Conservation (phyloP, 1,140 invertebrate species). For the Caenorhabditis brenneri region DNA sequence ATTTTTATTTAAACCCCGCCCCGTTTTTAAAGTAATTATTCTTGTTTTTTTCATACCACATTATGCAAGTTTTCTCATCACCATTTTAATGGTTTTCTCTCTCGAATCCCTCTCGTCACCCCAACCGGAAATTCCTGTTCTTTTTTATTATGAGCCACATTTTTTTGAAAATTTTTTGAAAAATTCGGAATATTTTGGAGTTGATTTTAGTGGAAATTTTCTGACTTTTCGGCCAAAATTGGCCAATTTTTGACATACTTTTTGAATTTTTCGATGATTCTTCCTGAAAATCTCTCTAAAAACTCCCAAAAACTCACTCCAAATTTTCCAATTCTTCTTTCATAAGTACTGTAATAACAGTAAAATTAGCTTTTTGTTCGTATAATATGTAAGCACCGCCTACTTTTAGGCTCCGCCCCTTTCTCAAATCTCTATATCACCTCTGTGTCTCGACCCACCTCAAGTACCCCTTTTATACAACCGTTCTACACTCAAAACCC, state of each 20-base stretch:
- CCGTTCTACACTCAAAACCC: conserved; percentile 36
- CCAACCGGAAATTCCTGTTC: neutral
- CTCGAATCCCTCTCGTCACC: neutral
- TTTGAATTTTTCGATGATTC: too few species aligned
- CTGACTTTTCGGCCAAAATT: too few species aligned
- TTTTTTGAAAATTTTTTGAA: neutral
- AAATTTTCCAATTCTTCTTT: neutral
- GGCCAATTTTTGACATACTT: too few species aligned
- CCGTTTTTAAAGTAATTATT: neutral
- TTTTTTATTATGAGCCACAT: neutral
- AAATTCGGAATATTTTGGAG: too few species aligned
- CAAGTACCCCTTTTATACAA: conserved; percentile 36
- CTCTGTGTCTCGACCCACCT: neutral
- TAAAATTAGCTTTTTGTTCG: neutral
- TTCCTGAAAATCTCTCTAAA: too few species aligned
- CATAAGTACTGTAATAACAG: neutral
- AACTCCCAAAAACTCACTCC: neutral
- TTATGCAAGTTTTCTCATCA: conserved; percentile 40
- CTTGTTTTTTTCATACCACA: conserved; percentile 16
- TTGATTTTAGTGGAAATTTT: too few species aligned
- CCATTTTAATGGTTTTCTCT: conserved; percentile 28
- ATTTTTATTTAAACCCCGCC: neutral
- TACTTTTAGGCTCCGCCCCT: neutral
- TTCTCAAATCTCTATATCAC: neutral
- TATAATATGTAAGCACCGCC: too few species aligned